A percentile compares a stretch with the other conserved stretches of the same genome.
Conservation (phyloP, 2,797 vertebrate species). For the Semaprochilodus insignis region DNA sequence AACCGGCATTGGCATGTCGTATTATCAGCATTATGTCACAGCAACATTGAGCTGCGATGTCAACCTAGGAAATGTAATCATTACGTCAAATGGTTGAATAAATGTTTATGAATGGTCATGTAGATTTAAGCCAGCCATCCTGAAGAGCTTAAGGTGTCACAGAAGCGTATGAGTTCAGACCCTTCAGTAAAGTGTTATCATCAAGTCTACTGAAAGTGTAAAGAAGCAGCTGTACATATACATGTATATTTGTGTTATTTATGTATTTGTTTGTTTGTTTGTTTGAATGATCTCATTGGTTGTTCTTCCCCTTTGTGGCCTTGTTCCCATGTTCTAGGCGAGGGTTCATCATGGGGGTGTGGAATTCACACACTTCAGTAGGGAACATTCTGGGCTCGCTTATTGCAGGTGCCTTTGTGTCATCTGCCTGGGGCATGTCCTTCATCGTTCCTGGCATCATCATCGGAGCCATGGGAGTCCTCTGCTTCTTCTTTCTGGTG, state of each 20-base stretch:
- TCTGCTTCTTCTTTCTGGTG: conserved; percentile 96
- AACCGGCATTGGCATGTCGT: too few relatives aligned
- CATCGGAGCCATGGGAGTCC: conserved; percentile 81
- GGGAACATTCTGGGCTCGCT: conserved; percentile 97
- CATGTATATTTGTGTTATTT: neutral
- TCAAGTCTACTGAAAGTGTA: too few relatives aligned
- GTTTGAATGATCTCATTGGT: neutral
- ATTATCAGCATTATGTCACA: too few relatives aligned
- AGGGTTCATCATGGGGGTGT: conserved; percentile 97
- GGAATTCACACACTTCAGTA: conserved; percentile 98
- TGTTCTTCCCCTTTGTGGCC: neutral
- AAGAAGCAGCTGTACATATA: too few relatives aligned
- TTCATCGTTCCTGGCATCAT: conserved; percentile 93
- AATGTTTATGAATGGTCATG: too few relatives aligned
- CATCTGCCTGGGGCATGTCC: conserved; percentile 89
- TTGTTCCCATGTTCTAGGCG: conserved; percentile 76
- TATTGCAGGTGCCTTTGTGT: conserved; percentile 90
- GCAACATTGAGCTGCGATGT: too few relatives aligned
- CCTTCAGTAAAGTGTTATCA: too few relatives aligned
- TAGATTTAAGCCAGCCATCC: too few relatives aligned
- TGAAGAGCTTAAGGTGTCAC: too few relatives aligned
- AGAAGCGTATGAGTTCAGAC: too few relatives aligned
- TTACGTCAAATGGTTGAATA: too few relatives aligned
- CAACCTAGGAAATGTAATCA: too few relatives aligned
- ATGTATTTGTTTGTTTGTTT: neutral